Percentiles rank a stretch among this genome's conserved stretches.
These are phyloP conservation scores for Saguinus midas DNA, from an alignment of 2,113 vertebrate genomes.

Conservation along the genomic window DNA sequence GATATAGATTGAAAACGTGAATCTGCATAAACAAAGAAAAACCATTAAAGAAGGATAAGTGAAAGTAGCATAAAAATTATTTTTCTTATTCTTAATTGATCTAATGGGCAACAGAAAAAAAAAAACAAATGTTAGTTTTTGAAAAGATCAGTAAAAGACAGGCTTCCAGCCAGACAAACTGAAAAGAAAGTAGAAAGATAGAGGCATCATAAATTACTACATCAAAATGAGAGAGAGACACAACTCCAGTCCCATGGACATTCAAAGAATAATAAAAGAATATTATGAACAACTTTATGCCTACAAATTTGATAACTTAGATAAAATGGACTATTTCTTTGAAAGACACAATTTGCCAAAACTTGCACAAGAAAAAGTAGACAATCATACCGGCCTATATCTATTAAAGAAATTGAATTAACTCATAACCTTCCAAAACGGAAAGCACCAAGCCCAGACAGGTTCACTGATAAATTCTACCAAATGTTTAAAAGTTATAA, in stretches of 20 bases:
- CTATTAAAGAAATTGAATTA: background rate
- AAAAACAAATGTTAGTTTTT: background rate
- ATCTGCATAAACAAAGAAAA: background rate
- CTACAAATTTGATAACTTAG: background rate
- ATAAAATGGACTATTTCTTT: background rate
- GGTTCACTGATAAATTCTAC: background rate
- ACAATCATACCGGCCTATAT: background rate
- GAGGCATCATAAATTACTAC: background rate
- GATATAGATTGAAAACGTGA: background rate
- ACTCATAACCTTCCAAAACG: background rate
- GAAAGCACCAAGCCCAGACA: background rate
- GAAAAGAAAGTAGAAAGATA: background rate
- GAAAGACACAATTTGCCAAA: background rate
- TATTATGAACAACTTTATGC: background rate
- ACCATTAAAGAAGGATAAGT: background rate
- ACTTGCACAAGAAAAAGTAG: background rate
- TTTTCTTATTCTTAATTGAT: conserved; percentile 8
- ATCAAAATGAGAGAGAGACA: background rate
- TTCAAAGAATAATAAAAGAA: background rate
- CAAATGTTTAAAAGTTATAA: background rate
- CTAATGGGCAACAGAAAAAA: background rate
- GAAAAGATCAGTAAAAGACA: background rate
- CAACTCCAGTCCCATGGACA: background rate
- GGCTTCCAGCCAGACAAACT: background rate
- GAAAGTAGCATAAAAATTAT: background rate